Evolutionary conservation across 2,797 vertebrate genomes (phyloP).

Genomic region (Danio choprae): DNA sequence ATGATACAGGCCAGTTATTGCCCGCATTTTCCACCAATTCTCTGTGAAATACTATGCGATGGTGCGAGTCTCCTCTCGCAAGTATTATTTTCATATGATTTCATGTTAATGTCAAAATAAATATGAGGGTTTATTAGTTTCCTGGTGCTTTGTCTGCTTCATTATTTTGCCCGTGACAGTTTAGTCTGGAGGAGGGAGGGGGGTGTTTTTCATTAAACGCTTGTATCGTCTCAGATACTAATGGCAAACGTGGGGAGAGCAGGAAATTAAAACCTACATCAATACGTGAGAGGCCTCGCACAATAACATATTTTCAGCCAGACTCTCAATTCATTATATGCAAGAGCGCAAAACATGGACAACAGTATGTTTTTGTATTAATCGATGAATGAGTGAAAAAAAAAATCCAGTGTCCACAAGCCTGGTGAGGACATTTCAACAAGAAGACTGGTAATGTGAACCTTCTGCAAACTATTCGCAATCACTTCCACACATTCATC

Average conservation of each 20-base stretch:
- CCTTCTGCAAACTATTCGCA: constrained; percentile 18
- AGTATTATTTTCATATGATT: constrained; percentile 62
- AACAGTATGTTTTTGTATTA: not conserved
- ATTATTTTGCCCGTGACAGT: constrained; percentile 69
- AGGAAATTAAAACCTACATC: constrained; percentile 76
- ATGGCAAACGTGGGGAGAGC: constrained; percentile 58
- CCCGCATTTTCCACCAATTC: not conserved
- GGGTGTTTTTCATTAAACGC: constrained; percentile 53
- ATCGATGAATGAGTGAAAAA: constrained; percentile 10
- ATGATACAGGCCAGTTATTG: constrained; percentile 16
- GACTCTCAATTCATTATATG: constrained; percentile 44
- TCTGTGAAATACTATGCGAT: not conserved
- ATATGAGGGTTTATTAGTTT: constrained; percentile 65
- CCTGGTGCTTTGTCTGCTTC: constrained; percentile 62
- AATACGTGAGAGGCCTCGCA: constrained; percentile 67
- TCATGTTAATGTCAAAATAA: constrained; percentile 58
- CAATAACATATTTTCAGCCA: constrained; percentile 45
- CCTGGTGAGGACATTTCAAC: constrained; percentile 1
- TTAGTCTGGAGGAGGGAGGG: constrained; percentile 56
- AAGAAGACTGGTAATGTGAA: constrained; percentile 25
- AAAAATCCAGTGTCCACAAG: not conserved
- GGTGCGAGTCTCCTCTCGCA: constrained; percentile 6
- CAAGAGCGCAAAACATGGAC: constrained; percentile 19
- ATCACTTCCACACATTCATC: constrained; percentile 56
- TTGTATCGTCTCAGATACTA: constrained; percentile 56